Evolutionary conservation across 2,113 vertebrate genomes (phyloP).

Genomic region (Etheostoma spectabile): DNA sequence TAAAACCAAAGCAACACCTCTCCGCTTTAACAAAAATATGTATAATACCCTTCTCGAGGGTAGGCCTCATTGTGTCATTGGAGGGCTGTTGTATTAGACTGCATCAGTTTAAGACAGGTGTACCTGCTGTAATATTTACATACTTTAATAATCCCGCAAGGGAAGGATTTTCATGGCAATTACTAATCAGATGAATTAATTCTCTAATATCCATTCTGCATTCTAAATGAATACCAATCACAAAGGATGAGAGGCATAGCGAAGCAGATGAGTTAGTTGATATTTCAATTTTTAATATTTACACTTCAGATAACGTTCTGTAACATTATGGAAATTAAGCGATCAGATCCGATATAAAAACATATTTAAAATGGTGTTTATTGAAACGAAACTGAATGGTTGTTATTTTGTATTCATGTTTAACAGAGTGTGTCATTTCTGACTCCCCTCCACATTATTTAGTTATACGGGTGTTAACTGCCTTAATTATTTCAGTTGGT

Average conservation of each 20-base stretch:
- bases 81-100: background rate
- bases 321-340: background rate
- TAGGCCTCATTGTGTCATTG: background rate
- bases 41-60: too few relatives aligned
- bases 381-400: background rate
- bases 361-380: background rate
- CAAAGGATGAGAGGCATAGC: background rate
- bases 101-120: background rate
- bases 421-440: background rate
- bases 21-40: background rate
- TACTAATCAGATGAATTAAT: background rate
- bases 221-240: background rate
- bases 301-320: slow-evolving; percentile 1
- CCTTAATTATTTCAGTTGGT: background rate
- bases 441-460: background rate
- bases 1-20: background rate
- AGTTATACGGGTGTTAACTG: background rate
- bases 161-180: too few relatives aligned
- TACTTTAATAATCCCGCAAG: too few relatives aligned
- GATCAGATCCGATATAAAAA: background rate
- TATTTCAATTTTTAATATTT: slow-evolving; percentile 4
- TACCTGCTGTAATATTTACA: background rate
- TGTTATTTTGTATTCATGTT: background rate
- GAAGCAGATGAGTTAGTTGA: background rate
- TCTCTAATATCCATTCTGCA: background rate